Conservation (phyloP, 2,888 invertebrate genomes). For the Eurytoma californica region DNA sequence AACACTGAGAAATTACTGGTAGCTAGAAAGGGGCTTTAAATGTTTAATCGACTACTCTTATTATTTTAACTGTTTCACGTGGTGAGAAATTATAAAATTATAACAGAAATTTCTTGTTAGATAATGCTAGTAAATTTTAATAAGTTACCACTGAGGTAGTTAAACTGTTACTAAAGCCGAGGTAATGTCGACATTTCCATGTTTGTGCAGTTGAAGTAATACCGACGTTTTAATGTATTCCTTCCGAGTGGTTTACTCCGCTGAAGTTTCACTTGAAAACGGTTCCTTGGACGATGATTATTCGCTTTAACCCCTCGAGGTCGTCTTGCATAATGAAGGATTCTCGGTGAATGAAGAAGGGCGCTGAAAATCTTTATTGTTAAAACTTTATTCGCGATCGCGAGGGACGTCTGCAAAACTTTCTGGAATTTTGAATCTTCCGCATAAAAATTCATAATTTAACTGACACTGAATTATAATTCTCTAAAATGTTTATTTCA, state of each 20-base stretch:
- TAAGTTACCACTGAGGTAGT: constrained; percentile 9
- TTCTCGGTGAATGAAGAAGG: constrained; percentile 18
- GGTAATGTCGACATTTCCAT: constrained; percentile 32
- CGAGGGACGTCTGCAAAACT: background rate
- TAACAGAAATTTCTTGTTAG: background rate
- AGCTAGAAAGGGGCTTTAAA: no score
- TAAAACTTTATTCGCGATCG: constrained; percentile 11
- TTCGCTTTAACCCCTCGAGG: constrained; percentile 42
- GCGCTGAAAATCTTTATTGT: constrained; percentile 23
- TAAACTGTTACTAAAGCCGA: constrained; percentile 19
- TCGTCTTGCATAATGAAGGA: constrained; percentile 59
- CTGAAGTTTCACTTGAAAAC: constrained; percentile 41
- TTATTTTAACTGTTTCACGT: no score
- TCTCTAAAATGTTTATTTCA: background rate
- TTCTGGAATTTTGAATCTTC: background rate
- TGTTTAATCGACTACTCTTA: no score
- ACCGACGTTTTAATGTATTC: constrained; percentile 67
- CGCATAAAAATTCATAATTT: background rate
- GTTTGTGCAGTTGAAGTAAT: constrained; percentile 36
- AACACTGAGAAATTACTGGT: no score
- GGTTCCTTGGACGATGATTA: constrained; percentile 33
- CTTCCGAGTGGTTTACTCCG: constrained; percentile 63
- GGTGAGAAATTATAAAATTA: no score
- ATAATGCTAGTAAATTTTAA: background rate
- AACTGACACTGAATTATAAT: background rate